Evolutionary conservation across 2,888 invertebrate species (phyloP).

Genomic region (Dynastes hyllus): DNA sequence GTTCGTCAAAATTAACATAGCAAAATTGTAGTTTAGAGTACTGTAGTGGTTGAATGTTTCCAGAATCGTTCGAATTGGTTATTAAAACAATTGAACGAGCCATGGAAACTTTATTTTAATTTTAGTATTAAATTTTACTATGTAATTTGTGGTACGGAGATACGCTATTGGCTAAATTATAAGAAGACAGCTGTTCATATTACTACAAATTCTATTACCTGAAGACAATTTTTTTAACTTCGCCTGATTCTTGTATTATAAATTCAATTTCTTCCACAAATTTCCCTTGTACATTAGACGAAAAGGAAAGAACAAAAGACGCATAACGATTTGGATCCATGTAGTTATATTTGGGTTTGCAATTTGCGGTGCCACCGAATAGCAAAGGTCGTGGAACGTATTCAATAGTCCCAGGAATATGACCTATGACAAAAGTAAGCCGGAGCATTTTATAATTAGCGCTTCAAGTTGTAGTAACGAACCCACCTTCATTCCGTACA

Average conservation of each 20-base stretch:
- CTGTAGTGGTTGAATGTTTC: too few relatives aligned
- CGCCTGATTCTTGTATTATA: conserved; percentile 75
- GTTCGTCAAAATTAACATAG: too few relatives aligned
- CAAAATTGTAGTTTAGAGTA: too few relatives aligned
- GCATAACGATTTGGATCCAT: conserved; percentile 73
- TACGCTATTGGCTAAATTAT: too few relatives aligned
- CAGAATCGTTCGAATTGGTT: too few relatives aligned
- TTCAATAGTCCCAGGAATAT: conserved; percentile 75
- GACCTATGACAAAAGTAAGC: conserved; percentile 67
- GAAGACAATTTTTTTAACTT: conserved; percentile 74
- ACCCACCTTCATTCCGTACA: conserved; percentile 74
- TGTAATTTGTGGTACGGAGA: too few relatives aligned
- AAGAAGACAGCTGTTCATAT: too few relatives aligned
- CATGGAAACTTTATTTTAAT: too few relatives aligned
- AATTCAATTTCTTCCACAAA: conserved; percentile 78
- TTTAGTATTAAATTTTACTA: too few relatives aligned
- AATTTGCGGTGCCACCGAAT: conserved; percentile 75
- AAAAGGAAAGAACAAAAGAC: conserved; percentile 74
- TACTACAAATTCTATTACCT: conserved; percentile 68
- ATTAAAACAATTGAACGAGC: too few relatives aligned
- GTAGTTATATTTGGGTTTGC: conserved; percentile 71
- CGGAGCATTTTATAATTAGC: neutral
- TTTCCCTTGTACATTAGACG: conserved; percentile 75
- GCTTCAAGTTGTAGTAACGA: neutral
- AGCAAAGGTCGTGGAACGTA: conserved; percentile 71